Evolutionary conservation across 2,113 vertebrate genomes (phyloP).

Genomic region (Sprattus sprattus): DNA sequence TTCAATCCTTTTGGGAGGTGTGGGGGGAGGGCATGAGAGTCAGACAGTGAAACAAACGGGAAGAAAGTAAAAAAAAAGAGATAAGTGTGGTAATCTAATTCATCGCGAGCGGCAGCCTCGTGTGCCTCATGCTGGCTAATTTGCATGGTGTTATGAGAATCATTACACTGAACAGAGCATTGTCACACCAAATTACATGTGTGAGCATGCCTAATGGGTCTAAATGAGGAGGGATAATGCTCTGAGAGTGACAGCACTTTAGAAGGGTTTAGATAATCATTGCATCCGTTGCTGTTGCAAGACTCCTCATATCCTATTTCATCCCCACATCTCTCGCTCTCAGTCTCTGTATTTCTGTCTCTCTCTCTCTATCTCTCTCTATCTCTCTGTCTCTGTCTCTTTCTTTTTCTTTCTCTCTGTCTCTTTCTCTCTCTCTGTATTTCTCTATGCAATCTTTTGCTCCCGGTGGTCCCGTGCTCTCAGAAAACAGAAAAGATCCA

Average conservation of each 20-base stretch:
- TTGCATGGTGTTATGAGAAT: conserved; percentile 40
- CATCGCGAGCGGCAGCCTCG: conserved; percentile 25
- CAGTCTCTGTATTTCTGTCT: too few species aligned
- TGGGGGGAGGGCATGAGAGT: not conserved
- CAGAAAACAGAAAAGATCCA: not conserved
- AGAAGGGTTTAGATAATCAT: not conserved
- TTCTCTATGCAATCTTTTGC: not conserved
- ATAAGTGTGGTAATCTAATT: conserved; percentile 43
- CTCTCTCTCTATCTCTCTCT: not conserved
- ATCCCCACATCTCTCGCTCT: not conserved
- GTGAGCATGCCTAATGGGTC: conserved; percentile 28
- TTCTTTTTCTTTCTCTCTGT: not conserved
- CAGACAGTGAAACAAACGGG: conserved; percentile 13
- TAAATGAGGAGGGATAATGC: conserved; percentile 22
- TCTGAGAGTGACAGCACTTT: not conserved
- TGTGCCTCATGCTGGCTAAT: conserved; percentile 30
- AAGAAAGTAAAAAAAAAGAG: conserved; percentile 25
- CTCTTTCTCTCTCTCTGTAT: not conserved
- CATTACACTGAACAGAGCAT: conserved; percentile 35
- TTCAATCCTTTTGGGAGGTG: conserved; percentile 5
- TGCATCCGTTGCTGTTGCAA: conserved; percentile 17
- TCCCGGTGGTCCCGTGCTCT: not conserved
- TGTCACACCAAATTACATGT: conserved; percentile 41
- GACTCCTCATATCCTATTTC: not conserved
- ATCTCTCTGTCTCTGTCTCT: not conserved